Evolutionary conservation across 2,888 invertebrate genomes (phyloP).

Genomic region (Rotaria socialis): DNA sequence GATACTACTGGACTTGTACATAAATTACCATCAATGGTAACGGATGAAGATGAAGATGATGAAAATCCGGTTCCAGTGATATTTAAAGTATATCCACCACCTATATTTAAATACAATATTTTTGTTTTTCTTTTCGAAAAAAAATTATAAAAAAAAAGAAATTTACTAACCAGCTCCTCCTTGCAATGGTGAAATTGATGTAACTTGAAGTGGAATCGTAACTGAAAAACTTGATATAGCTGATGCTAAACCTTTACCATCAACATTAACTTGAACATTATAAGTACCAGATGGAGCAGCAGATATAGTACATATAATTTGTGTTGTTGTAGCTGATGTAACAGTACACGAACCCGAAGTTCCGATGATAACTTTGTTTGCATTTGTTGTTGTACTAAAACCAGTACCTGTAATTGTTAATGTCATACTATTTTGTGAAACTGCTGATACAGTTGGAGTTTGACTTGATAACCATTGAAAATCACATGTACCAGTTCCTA

Average conservation of each 20-base stretch:
- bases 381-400: constrained; percentile 25
- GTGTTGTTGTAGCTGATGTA: constrained; percentile 27
- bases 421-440: constrained; percentile 1
- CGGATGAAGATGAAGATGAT: background rate
- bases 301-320: constrained; percentile 25
- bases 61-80: constrained; percentile 42
- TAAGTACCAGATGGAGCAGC: constrained; percentile 39
- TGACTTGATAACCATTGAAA: constrained; percentile 21
- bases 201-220: background rate
- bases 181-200: constrained; percentile 2
- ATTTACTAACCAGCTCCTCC: background rate
- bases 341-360: background rate
- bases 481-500: background rate
- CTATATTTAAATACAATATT: background rate
- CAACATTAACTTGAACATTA: constrained; percentile 32
- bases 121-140: background rate
- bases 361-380: constrained; percentile 40
- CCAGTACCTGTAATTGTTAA: constrained; percentile 39
- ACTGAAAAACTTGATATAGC: constrained; percentile 15
- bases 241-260: constrained; percentile 39
- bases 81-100: constrained; percentile 41
- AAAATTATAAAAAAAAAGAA: too few species aligned
- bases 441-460: constrained; percentile 2
- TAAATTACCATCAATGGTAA: constrained; percentile 38
- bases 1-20: background rate